These are phyloP conservation scores for Noctua pronuba DNA, from an alignment of 2,888 invertebrate species.

Conservation along the genomic window DNA sequence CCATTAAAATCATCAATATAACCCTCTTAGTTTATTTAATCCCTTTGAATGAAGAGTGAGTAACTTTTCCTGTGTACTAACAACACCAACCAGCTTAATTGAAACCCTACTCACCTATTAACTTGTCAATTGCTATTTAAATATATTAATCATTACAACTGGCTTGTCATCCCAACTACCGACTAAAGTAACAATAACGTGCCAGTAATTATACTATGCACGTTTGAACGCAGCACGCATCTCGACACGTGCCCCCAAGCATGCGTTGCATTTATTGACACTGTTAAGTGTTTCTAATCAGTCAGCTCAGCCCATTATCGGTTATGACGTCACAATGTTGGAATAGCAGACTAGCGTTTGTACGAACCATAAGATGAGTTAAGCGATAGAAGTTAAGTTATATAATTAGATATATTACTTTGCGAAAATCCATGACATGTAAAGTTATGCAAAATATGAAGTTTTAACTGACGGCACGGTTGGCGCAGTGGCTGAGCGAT, in stretches of 20 bases:
- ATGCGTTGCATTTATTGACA: slow-evolving; percentile 45
- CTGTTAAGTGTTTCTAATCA: slow-evolving; percentile 43
- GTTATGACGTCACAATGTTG: slow-evolving; percentile 18
- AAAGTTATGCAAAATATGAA: too few relatives aligned
- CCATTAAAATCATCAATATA: too few relatives aligned
- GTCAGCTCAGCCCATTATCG: not conserved
- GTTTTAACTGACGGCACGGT: too few relatives aligned
- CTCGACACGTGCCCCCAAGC: slow-evolving; percentile 35
- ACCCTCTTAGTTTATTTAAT: too few relatives aligned
- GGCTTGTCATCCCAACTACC: slow-evolving; percentile 22
- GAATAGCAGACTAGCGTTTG: not conserved
- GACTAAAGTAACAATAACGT: slow-evolving; percentile 39
- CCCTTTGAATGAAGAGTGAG: too few relatives aligned
- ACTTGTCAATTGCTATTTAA: slow-evolving; percentile 17
- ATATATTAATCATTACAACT: slow-evolving; percentile 27
- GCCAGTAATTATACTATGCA: slow-evolving; percentile 40
- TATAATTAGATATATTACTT: too few relatives aligned
- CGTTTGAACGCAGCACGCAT: slow-evolving; percentile 48
- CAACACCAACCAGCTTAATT: too few relatives aligned
- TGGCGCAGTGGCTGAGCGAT: too few relatives aligned
- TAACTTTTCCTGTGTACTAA: too few relatives aligned
- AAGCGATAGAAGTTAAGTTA: too few relatives aligned
- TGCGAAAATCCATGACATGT: too few relatives aligned
- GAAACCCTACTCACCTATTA: not conserved
- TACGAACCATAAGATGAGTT: not conserved